phyloP scores from a whole-genome alignment of 2,888 invertebrate species.

The Cheilosia vernalis region DNA sequence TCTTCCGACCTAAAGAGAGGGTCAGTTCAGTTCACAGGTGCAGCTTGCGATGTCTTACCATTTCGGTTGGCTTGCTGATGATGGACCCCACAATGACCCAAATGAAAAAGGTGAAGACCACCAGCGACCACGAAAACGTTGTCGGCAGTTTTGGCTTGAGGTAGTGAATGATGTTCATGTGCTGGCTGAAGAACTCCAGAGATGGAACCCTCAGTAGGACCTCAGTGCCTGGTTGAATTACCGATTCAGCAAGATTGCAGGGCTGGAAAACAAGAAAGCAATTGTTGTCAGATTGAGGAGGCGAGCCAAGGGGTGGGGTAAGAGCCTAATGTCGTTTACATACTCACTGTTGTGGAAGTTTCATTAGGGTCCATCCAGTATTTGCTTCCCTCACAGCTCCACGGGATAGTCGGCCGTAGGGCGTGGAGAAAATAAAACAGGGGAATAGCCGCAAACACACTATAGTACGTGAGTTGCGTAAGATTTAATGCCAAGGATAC shows the following conservation, averaged over 20 bases:
- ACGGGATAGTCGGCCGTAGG: slow-evolving; percentile 87
- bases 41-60: slow-evolving; percentile 19
- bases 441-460: slow-evolving; percentile 83
- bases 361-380: slow-evolving; percentile 74
- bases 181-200: slow-evolving; percentile 65
- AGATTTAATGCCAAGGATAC: slow-evolving; percentile 91
- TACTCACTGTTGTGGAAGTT: slow-evolving; percentile 64
- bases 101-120: slow-evolving; percentile 60
- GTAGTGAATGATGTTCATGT: slow-evolving; percentile 74
- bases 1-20: slow-evolving; percentile 79
- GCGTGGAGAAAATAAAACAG: slow-evolving; percentile 90
- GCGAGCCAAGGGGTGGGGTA: background rate
- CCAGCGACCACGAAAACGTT: slow-evolving; percentile 78
- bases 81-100: slow-evolving; percentile 57
- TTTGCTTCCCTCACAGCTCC: slow-evolving; percentile 88
- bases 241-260: slow-evolving; percentile 49
- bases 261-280: slow-evolving; percentile 24
- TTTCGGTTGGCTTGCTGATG: slow-evolving; percentile 57
- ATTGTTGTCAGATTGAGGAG: background rate
- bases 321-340: slow-evolving; percentile 8
- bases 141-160: slow-evolving; percentile 57
- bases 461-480: slow-evolving; percentile 91
- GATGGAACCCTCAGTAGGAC: slow-evolving; percentile 61
- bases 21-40: background rate
- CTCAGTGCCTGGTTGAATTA: slow-evolving; percentile 22